phyloP scores from a whole-genome alignment of 1,140 invertebrate genomes.

The Nasonia giraulti region DNA sequence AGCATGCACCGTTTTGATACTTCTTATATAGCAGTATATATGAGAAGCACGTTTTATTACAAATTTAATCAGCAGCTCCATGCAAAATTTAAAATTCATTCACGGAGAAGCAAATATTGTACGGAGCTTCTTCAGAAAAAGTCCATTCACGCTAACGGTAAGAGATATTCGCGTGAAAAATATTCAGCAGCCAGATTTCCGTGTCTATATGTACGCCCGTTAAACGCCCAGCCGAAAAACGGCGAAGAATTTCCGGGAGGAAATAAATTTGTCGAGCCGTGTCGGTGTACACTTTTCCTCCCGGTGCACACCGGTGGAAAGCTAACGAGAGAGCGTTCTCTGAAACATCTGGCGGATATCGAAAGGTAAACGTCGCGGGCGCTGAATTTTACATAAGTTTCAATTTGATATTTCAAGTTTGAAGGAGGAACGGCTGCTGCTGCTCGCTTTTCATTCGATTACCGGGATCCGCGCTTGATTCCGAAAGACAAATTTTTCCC shows the following conservation, averaged over 20 bases:
- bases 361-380: slow-evolving; percentile 27
- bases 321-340: not conserved
- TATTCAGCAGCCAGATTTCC: not conserved
- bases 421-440: not conserved
- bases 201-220: no score
- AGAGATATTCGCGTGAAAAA: not conserved
- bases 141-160: not conserved
- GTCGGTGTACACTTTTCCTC: not conserved
- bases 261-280: not conserved
- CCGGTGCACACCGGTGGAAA: not conserved
- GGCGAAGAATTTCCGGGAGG: not conserved
- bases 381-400: slow-evolving; percentile 37
- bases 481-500: slow-evolving; percentile 6
- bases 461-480: not conserved
- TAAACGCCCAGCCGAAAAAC: not conserved
- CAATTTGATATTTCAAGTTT: slow-evolving; percentile 26
- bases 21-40: no score
- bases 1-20: no score
- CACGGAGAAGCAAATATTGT: not conserved
- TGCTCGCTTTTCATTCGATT: slow-evolving; percentile 18
- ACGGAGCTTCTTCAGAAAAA: not conserved
- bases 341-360: not conserved
- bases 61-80: no score
- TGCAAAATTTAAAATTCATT: no score
- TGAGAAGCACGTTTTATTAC: no score